Evolutionary conservation across 2,797 vertebrate species (phyloP).

Genomic region (Dicrostonyx torquatus): DNA sequence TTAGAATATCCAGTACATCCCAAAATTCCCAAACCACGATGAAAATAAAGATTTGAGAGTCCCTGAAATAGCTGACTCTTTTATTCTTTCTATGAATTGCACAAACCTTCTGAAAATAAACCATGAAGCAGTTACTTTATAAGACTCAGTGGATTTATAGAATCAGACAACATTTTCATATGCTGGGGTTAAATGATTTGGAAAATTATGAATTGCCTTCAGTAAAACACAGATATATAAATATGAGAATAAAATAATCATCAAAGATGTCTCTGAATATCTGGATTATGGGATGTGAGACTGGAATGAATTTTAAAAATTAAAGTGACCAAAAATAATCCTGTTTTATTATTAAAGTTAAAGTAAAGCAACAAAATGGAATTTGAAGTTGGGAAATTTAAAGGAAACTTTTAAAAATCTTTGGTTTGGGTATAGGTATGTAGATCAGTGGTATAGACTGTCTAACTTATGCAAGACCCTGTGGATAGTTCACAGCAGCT

Average conservation of each 20-base stretch:
- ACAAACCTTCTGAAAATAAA: not conserved
- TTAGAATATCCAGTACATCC: not conserved
- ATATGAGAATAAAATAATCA: not conserved
- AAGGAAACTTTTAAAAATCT: not conserved
- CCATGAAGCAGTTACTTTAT: constrained; percentile 21
- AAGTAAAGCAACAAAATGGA: not conserved
- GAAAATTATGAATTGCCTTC: constrained; percentile 43
- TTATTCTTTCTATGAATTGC: not conserved
- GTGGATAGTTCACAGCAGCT: not conserved
- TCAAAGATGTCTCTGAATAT: not conserved
- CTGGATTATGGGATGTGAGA: not conserved
- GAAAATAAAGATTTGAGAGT: constrained; percentile 34
- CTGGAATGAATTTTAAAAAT: not conserved
- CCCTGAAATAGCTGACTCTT: not conserved
- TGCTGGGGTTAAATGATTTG: constrained; percentile 11
- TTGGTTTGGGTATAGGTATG: not conserved
- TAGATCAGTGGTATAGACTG: not conserved
- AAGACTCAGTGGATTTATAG: not conserved
- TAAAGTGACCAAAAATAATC: not conserved
- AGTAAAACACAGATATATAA: constrained; percentile 30
- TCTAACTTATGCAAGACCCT: not conserved
- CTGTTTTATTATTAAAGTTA: not conserved
- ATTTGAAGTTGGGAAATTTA: not conserved
- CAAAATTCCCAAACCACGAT: constrained; percentile 19
- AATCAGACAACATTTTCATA: constrained; percentile 24